Evolutionary conservation across 2,113 vertebrate species (phyloP).

Genomic region (Chionis minor): DNA sequence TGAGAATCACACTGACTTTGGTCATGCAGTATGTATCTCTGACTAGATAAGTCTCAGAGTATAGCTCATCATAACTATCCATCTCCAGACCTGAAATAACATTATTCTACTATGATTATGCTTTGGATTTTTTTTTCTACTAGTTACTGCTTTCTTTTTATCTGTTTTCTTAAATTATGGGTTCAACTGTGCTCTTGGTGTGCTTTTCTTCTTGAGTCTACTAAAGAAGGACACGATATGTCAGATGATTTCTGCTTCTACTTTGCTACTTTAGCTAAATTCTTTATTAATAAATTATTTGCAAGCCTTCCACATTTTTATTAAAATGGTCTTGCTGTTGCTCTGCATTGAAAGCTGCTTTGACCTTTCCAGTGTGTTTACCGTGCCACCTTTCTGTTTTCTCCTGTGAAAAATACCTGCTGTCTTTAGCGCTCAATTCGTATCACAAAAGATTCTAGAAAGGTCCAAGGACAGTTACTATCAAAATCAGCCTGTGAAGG

Average conservation of each 20-base stretch:
- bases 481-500: neutral
- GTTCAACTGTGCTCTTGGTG: neutral
- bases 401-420: neutral
- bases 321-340: neutral
- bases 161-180: neutral
- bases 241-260: neutral
- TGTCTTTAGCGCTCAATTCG: neutral
- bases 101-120: neutral
- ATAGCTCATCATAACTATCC: neutral
- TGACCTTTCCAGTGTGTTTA: conserved; percentile 8
- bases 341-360: neutral
- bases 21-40: neutral
- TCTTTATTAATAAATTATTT: neutral
- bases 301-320: neutral
- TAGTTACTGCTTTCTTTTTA: neutral
- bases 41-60: neutral
- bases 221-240: neutral
- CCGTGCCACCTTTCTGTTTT: neutral
- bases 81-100: neutral
- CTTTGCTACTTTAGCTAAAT: neutral
- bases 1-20: neutral
- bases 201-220: neutral
- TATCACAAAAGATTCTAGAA: neutral
- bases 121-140: neutral
- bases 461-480: neutral